phyloP scores from a whole-genome alignment of 2,113 vertebrate species.

The Chauna torquata region DNA sequence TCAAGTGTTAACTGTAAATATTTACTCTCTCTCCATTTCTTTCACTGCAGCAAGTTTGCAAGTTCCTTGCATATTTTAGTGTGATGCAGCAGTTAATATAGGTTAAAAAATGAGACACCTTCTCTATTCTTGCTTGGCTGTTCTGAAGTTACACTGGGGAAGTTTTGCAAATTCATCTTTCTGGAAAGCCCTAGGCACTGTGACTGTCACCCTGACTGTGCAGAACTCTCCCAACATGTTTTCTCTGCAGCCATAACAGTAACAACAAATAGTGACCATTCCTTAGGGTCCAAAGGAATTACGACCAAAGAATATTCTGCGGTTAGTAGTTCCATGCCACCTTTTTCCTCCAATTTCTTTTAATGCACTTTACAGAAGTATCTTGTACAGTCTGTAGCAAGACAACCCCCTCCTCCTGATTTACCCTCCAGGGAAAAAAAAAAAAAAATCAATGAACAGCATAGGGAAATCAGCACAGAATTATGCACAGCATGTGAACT shows the following conservation, averaged over 20 bases:
- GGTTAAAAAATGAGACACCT: not conserved
- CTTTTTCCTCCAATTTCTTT: not conserved
- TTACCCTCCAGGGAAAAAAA: not conserved
- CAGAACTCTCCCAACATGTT: not conserved
- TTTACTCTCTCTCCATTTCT: not conserved
- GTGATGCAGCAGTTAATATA: not conserved
- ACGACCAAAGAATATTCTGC: not conserved
- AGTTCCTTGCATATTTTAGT: not conserved
- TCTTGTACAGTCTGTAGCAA: not conserved
- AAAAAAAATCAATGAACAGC: not conserved
- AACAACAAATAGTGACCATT: not conserved
- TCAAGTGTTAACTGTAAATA: not conserved
- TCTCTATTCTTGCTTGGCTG: not conserved
- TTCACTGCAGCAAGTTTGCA: not conserved
- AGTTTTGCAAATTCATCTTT: not conserved
- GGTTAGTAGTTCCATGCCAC: not conserved
- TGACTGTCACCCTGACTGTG: not conserved
- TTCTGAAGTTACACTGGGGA: not conserved
- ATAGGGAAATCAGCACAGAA: not conserved
- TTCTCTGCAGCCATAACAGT: not conserved
- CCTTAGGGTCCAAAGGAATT: not conserved
- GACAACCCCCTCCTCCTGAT: not conserved
- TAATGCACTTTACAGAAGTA: not conserved
- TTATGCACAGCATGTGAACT: not conserved
- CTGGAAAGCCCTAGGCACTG: not conserved